Base-by-base conservation (phyloP, 2,113 vertebrate genomes). In the Macroglossus sobrinus region DNA sequence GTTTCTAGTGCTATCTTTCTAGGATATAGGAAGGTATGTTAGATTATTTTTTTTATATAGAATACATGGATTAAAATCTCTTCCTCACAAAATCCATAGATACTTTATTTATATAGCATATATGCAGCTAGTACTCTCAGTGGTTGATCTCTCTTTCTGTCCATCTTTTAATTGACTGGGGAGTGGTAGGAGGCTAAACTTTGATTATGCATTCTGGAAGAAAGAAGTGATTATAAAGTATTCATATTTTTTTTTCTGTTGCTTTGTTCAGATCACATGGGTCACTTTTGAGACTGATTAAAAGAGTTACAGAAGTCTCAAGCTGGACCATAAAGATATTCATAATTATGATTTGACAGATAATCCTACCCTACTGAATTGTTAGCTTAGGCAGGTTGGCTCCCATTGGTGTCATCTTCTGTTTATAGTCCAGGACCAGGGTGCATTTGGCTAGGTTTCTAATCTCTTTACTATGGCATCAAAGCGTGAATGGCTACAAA, bases 331-430 rank as follows among this genome's bases (percentile, higher is more conserved):
- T 95, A 89, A 96, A 94, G 47, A 76, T 86, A 40, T 40, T 93
- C 40, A 61, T 90, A 86, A 96, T 94, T 95, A 84, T 75, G 79
- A 81, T 30, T 53, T 93, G 79, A 88, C n/a, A 64, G 68, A 75
- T 74, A 72, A 43, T 79, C 30, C 30, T 74, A 13, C 45, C 43
- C 80, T 50, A 94, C 74, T 33, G 26, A 85, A 55, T 35, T 86
- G 68, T 92, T 95, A 45, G 81, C 35, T 91, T 43, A 82, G 68
- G 30, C 50, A 38, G 7, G 4, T 16, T 89, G 28, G 10, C 11
- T 87, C 92, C n/a, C 84, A 28, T 30, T 5, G 4, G 72, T 76
- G 53, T 43, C 43, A 5, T 94, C 38, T 89, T 85, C 59, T 89
- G 35, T 63, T 95, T 87, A 74, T 50, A 64, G 30, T 5, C 21